These are phyloP conservation scores for Drosophila azteca DNA, from an alignment of 1,140 invertebrate genomes.

Conservation along the genomic window DNA sequence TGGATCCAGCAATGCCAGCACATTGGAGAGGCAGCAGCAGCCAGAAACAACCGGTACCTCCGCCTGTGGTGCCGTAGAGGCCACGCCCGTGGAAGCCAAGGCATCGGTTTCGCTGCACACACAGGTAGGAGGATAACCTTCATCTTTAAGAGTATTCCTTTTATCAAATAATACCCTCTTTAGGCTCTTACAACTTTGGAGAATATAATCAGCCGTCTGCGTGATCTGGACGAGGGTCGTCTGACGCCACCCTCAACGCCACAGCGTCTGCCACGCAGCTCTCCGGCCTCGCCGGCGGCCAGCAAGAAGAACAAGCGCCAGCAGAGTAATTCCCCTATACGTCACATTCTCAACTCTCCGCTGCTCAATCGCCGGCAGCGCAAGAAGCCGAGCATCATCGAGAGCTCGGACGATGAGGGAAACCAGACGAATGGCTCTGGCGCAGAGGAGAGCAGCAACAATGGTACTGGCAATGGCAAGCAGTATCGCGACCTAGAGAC, in stretches of 20 bases:
- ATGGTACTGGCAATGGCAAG: constrained; percentile 84
- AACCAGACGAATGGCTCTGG: constrained; percentile 86
- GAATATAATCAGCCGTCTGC: constrained; percentile 85
- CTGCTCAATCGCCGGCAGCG: constrained; percentile 89
- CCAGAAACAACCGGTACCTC: constrained; percentile 35
- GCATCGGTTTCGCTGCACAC: constrained; percentile 84
- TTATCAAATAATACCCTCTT: background rate
- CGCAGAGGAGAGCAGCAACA: constrained; percentile 62
- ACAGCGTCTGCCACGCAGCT: constrained; percentile 88
- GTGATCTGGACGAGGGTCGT: constrained; percentile 84
- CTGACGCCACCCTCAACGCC: constrained; percentile 85
- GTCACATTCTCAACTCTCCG: constrained; percentile 92
- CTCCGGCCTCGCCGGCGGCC: constrained; percentile 89
- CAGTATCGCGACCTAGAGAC: constrained; percentile 95
- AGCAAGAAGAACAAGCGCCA: constrained; percentile 89
- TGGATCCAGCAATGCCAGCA: constrained; percentile 53
- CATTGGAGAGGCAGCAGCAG: constrained; percentile 58
- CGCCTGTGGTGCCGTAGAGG: constrained; percentile 67
- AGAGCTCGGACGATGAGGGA: constrained; percentile 94
- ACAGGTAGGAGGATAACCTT: constrained; percentile 63
- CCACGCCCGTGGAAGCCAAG: constrained; percentile 79
- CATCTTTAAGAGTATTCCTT: background rate
- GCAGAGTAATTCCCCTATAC: constrained; percentile 91
- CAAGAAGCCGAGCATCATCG: constrained; percentile 88
- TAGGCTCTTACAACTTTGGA: constrained; percentile 85